Conservation (phyloP, 2,888 invertebrate species). For the Odontocerum albicorne region DNA sequence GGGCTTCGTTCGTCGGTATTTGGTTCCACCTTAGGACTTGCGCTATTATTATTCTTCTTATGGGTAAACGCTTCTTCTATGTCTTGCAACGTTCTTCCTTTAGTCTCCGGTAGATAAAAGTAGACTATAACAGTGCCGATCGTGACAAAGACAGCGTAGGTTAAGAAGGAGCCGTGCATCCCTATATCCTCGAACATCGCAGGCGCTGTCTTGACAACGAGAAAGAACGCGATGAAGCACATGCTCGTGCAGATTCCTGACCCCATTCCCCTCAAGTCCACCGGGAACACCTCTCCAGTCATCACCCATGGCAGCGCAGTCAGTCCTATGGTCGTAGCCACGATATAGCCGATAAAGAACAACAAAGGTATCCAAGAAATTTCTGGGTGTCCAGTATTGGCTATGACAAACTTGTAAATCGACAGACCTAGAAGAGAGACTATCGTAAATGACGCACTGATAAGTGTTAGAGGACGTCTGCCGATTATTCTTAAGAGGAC, state of each 20-base stretch:
- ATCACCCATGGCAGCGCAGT: conserved; percentile 74
- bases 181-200: conserved; percentile 60
- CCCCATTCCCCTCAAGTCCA: conserved; percentile 63
- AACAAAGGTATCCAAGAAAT: conserved; percentile 56
- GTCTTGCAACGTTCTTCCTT: conserved; percentile 66
- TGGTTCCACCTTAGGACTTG: not conserved
- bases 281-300: conserved; percentile 72
- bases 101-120: conserved; percentile 68
- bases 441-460: conserved; percentile 65
- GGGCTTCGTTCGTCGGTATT: not conserved
- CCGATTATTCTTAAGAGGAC: conserved; percentile 63
- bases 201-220: conserved; percentile 68
- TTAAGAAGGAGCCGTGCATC: conserved; percentile 62
- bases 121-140: conserved; percentile 61
- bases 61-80: conserved; percentile 62
- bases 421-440: conserved; percentile 61
- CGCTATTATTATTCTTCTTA: conserved; percentile 6
- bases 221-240: conserved; percentile 64
- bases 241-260: conserved; percentile 68
- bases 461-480: conserved; percentile 64
- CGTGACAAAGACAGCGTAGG: conserved; percentile 62
- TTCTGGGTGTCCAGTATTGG: conserved; percentile 43
- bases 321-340: conserved; percentile 62
- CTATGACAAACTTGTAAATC: conserved; percentile 49
- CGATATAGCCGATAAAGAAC: conserved; percentile 59